Conservation (phyloP, 2,113 vertebrate species). For the Machaerirhynchus nigripectus region DNA sequence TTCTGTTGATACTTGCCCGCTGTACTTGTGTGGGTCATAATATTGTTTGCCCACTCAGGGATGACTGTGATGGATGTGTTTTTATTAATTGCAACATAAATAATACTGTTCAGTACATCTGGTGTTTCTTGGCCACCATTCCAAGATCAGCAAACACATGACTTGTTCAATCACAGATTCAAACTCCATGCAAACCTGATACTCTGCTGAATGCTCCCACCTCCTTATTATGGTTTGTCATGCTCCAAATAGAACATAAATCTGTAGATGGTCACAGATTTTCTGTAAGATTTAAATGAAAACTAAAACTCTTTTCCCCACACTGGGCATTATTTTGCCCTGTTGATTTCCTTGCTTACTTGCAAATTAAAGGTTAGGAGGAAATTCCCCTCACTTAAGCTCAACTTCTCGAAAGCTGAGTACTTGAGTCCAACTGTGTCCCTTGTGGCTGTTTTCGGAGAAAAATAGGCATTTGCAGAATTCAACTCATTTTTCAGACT, state of each 20-base stretch:
- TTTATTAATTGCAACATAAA: constrained; percentile 59
- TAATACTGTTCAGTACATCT: constrained; percentile 42
- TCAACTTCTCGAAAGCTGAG: neutral
- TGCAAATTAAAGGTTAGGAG: neutral
- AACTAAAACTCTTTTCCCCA: neutral
- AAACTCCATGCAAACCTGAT: neutral
- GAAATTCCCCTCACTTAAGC: neutral
- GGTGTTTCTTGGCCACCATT: constrained; percentile 51
- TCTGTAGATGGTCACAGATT: neutral
- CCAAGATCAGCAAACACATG: constrained; percentile 47
- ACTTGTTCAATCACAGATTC: neutral
- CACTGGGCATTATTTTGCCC: neutral
- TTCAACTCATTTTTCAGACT: neutral
- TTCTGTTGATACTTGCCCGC: constrained; percentile 39
- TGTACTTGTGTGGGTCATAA: constrained; percentile 1
- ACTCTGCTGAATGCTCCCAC: neutral
- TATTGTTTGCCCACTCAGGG: constrained; percentile 23
- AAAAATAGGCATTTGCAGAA: neutral
- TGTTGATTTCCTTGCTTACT: neutral
- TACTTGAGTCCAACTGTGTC: neutral
- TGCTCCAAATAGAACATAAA: neutral
- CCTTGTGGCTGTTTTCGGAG: neutral
- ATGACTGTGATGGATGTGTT: constrained; percentile 45
- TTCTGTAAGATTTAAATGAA: neutral
- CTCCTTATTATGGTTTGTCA: neutral